These are phyloP conservation scores for Sarcophaga subvicina DNA, from an alignment of 2,888 invertebrate species.

Conservation along the genomic window DNA sequence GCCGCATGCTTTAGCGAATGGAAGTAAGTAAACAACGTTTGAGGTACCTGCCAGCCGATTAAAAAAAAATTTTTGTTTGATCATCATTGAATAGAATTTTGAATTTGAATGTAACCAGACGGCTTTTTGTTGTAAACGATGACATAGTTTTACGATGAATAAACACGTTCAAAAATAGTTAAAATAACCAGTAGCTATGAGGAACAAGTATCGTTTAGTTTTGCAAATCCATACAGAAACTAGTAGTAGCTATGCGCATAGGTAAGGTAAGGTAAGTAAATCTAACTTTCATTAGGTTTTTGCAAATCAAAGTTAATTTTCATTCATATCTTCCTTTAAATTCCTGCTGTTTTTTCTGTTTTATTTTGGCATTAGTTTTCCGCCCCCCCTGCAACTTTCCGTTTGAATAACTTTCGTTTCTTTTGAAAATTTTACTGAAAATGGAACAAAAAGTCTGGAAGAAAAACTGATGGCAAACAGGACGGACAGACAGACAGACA, in stretches of 20 bases:
- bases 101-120: constrained; percentile 21
- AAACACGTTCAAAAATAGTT: neutral
- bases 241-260: neutral
- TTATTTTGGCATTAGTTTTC: too few species aligned
- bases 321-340: constrained; percentile 24
- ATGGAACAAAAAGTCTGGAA: constrained; percentile 27
- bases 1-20: neutral
- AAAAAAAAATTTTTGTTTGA: constrained; percentile 35
- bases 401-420: constrained; percentile 26
- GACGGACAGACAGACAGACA: neutral
- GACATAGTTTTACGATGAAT: constrained; percentile 42
- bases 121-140: constrained; percentile 8
- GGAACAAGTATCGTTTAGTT: neutral
- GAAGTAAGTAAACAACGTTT: too few species aligned
- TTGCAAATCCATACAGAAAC: constrained; percentile 13
- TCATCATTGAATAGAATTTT: constrained; percentile 17
- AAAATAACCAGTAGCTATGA: constrained; percentile 11
- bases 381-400: neutral
- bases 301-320: constrained; percentile 58
- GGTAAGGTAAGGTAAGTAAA: neutral
- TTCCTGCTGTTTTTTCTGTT: neutral
- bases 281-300: constrained; percentile 33
- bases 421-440: constrained; percentile 25
- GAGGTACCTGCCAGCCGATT: neutral
- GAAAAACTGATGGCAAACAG: constrained; percentile 9